Evolutionary conservation across 2,888 invertebrate genomes (phyloP).

Genomic region (Ptilodon capucinus): DNA sequence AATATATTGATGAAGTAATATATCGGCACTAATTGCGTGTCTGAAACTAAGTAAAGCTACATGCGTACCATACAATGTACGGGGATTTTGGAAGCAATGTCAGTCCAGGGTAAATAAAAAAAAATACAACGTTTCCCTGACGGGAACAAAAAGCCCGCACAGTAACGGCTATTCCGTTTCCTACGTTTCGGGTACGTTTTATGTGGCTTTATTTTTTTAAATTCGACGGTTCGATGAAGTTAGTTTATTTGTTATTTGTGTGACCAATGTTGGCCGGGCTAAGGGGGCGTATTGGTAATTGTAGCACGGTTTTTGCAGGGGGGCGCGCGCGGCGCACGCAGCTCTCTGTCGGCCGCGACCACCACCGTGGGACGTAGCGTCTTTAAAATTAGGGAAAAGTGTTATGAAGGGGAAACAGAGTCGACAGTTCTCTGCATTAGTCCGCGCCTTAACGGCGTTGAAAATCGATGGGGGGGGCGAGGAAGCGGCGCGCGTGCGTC

Average conservation of each 20-base stretch:
- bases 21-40: too few relatives aligned
- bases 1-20: too few relatives aligned
- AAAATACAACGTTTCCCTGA: too few relatives aligned
- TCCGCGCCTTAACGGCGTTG: constrained; percentile 61
- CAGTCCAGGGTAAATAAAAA: too few relatives aligned
- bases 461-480: constrained; percentile 73
- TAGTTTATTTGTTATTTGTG: background rate
- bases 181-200: too few relatives aligned
- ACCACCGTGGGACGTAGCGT: constrained; percentile 30
- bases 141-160: too few relatives aligned
- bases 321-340: constrained; percentile 10
- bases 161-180: too few relatives aligned
- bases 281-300: background rate
- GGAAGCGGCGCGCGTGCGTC: constrained; percentile 61
- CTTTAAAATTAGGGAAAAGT: constrained; percentile 55
- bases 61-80: too few relatives aligned
- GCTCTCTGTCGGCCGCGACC: constrained; percentile 13
- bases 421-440: constrained; percentile 68
- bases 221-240: too few relatives aligned
- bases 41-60: too few relatives aligned
- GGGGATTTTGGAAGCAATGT: too few relatives aligned
- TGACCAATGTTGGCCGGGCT: background rate
- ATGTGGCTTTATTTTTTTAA: too few relatives aligned
- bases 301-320: background rate
- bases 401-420: constrained; percentile 58